phyloP scores from a whole-genome alignment of 2,797 vertebrate species.

The Pelochelys cantorii region DNA sequence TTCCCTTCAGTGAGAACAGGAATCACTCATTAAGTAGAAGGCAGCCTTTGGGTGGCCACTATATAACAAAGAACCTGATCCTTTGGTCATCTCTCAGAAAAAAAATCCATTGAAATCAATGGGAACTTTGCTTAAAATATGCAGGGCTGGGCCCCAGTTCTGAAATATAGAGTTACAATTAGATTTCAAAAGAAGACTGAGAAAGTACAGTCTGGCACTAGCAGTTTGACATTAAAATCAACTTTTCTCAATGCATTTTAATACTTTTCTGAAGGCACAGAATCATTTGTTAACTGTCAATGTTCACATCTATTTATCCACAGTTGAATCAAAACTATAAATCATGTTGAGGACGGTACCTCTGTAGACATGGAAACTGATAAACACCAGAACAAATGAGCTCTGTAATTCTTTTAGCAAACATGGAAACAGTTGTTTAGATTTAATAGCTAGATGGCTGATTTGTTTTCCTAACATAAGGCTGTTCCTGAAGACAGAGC shows the following conservation, averaged over 20 bases:
- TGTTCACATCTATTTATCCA: constrained; percentile 45
- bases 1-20: too few species aligned
- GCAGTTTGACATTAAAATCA: constrained; percentile 47
- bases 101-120: background rate
- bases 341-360: constrained; percentile 39
- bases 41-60: background rate
- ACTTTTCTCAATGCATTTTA: constrained; percentile 41
- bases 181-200: constrained; percentile 5
- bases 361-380: constrained; percentile 44
- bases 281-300: constrained; percentile 43
- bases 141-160: background rate
- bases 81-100: background rate
- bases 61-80: constrained; percentile 10
- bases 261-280: constrained; percentile 43
- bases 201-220: constrained; percentile 15
- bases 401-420: constrained; percentile 56
- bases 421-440: constrained; percentile 13
- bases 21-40: background rate
- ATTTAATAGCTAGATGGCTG: constrained; percentile 20
- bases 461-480: constrained; percentile 53
- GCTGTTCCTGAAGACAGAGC: constrained; percentile 3
- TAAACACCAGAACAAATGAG: constrained; percentile 53
- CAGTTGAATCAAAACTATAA: constrained; percentile 56
- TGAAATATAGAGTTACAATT: background rate
- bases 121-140: background rate